Evolutionary conservation across 2,888 invertebrate genomes (phyloP).

Genomic region (Drymonia ruficornis): DNA sequence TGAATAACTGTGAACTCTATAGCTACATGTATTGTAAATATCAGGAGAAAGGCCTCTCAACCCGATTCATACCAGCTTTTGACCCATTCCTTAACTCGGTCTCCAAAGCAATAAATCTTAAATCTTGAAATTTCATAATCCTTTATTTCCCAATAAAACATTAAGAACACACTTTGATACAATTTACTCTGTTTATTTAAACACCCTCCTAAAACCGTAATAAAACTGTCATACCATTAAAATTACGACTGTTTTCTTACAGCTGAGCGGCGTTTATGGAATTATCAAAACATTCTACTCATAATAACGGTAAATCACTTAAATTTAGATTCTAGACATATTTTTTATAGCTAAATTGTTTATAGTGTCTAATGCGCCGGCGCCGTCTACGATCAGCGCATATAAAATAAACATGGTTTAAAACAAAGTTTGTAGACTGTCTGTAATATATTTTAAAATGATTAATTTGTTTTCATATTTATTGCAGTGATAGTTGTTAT

Average conservation of each 20-base stretch:
- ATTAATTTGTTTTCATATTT: background rate
- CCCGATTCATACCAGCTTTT: too few relatives aligned
- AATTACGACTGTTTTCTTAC: slow-evolving; percentile 34
- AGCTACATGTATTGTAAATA: too few relatives aligned
- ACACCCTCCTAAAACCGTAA: slow-evolving; percentile 21
- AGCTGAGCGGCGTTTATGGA: slow-evolving; percentile 24
- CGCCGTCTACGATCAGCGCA: slow-evolving; percentile 1
- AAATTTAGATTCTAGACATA: slow-evolving; percentile 22
- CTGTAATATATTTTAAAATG: background rate
- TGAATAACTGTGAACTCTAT: too few relatives aligned
- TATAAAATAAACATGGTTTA: slow-evolving; percentile 1
- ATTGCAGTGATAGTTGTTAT: too few relatives aligned
- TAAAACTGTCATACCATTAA: slow-evolving; percentile 33
- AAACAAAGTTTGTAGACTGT: background rate
- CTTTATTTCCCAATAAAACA: background rate
- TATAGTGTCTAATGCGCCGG: slow-evolving; percentile 1
- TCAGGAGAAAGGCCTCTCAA: too few relatives aligned
- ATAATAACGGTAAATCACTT: slow-evolving; percentile 31
- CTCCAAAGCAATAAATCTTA: too few relatives aligned
- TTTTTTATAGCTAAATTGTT: slow-evolving; percentile 16
- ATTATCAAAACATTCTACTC: slow-evolving; percentile 27
- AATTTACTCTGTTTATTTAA: slow-evolving; percentile 30
- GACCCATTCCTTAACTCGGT: too few relatives aligned
- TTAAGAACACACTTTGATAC: slow-evolving; percentile 10
- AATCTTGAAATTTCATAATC: too few relatives aligned